Evolutionary conservation across 37 sponge, comb jelly and placozoan genomes (phyloP).

Genomic region (Cladorhizidae sp.): DNA sequence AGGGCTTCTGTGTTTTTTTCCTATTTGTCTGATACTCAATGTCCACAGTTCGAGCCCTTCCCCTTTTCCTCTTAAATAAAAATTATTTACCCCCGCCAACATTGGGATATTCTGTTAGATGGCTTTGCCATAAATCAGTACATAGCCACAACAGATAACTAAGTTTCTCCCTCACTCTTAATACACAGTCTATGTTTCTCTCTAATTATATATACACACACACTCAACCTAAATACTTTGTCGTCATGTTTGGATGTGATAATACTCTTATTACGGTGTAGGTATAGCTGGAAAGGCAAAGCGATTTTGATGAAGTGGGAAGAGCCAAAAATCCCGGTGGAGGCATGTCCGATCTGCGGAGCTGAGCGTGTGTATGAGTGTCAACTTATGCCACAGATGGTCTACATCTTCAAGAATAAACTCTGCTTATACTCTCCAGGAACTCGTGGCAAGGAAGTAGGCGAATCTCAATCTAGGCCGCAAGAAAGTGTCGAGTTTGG

Average conservation of each 20-base stretch:
- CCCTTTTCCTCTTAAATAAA: no score
- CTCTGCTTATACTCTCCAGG: no score
- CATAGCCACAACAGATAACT: no score
- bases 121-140: no score
- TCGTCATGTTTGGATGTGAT: not conserved
- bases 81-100: no score
- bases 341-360: slow-evolving; percentile 44
- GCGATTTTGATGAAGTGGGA: slow-evolving; percentile 9
- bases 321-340: not conserved
- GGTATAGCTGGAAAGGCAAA: slow-evolving; percentile 28
- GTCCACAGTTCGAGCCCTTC: no score
- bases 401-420: slow-evolving; percentile 53
- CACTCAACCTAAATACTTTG: not conserved
- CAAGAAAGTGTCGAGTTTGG: slow-evolving; percentile 63
- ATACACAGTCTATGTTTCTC: no score
- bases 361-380: slow-evolving; percentile 64
- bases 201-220: not conserved
- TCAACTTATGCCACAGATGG: slow-evolving; percentile 80
- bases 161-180: no score
- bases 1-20: no score
- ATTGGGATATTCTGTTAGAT: no score
- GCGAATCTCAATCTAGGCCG: not conserved
- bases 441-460: not conserved
- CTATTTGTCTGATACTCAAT: no score
- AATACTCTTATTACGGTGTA: not conserved